Conservation (phyloP, 2,113 vertebrate genomes). For the Narcine bancroftii region DNA sequence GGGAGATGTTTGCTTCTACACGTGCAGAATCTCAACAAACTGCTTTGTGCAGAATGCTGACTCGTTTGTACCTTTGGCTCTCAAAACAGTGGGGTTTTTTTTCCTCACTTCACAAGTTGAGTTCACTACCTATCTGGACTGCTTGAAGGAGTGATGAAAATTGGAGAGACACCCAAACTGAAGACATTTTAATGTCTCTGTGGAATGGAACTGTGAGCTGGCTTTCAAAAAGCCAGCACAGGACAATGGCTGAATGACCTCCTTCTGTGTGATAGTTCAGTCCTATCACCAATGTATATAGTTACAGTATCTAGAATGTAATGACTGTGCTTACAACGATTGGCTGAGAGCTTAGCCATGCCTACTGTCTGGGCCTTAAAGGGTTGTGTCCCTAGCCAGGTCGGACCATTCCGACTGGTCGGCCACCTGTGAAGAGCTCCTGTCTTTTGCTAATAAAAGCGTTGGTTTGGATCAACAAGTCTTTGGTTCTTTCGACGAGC, state of each 20-base stretch:
- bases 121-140: background rate
- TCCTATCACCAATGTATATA: too few relatives aligned
- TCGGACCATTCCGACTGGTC: too few relatives aligned
- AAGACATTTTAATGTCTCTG: background rate
- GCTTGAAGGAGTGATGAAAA: background rate
- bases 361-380: too few relatives aligned
- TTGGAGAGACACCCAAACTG: background rate
- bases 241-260: background rate
- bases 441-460: too few relatives aligned
- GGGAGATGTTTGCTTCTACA: background rate
- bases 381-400: too few relatives aligned
- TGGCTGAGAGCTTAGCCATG: too few relatives aligned
- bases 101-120: background rate
- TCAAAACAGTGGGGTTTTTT: background rate
- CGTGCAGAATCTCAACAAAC: background rate
- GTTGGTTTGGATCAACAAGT: too few relatives aligned
- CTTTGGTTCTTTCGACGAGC: too few relatives aligned
- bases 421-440: too few relatives aligned
- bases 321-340: too few relatives aligned
- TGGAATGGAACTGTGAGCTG: background rate
- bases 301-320: too few relatives aligned
- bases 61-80: background rate
- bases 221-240: background rate
- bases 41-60: background rate
- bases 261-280: background rate